Percentiles rank a stretch among this genome's conserved stretches.
phyloP scores from a whole-genome alignment of 2,888 invertebrate species.

The Hypercompe scribonia region DNA sequence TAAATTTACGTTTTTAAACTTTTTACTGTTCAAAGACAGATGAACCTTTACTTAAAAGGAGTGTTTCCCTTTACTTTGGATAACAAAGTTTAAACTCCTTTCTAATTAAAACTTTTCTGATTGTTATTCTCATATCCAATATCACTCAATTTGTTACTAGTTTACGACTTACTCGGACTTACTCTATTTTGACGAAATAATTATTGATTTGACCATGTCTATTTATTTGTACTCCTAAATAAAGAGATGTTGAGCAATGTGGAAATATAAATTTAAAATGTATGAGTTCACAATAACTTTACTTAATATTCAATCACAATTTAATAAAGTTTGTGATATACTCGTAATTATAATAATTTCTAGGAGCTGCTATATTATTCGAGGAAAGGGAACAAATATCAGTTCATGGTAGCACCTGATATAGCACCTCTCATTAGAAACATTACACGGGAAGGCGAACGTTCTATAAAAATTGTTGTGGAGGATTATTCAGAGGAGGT shows the following conservation, averaged over 20 bases:
- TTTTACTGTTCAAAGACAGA: too few species aligned
- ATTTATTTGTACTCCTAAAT: background rate
- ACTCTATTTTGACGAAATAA: too few species aligned
- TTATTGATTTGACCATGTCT: too few species aligned
- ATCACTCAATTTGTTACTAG: too few species aligned
- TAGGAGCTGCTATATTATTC: conserved; percentile 60
- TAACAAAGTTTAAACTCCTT: too few species aligned
- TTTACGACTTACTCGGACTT: too few species aligned
- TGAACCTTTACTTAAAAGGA: too few species aligned
- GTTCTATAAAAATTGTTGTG: conserved; percentile 56
- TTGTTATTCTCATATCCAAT: too few species aligned
- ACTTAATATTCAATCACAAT: background rate
- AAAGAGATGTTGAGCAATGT: background rate
- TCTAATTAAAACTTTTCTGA: too few species aligned
- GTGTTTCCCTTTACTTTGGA: too few species aligned
- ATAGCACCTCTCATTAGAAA: conserved; percentile 55
- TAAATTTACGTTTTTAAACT: too few species aligned
- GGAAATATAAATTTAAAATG: too few species aligned
- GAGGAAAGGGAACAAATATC: conserved; percentile 37
- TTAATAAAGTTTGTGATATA: background rate
- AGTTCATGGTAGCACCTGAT: conserved; percentile 66
- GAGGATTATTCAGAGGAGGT: conserved; percentile 73
- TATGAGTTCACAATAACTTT: background rate
- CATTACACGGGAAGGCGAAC: conserved; percentile 47
- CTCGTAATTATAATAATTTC: conserved; percentile 15